These are phyloP conservation scores for Desmodus rotundus DNA, from an alignment of 2,113 vertebrate species.

Conservation along the genomic window DNA sequence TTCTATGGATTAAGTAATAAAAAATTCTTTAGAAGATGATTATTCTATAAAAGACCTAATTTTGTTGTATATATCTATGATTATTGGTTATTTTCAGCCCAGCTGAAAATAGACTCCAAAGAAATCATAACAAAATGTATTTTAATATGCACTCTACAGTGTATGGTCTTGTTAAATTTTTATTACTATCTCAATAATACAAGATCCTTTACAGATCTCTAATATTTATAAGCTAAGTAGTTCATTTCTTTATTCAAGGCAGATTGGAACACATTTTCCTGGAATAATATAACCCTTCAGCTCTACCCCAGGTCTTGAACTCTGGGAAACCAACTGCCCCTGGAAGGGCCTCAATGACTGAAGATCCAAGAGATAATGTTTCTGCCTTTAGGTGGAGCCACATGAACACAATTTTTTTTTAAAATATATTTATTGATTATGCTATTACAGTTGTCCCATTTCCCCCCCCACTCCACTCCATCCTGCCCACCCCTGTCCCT, in stretches of 20 bases:
- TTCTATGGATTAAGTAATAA: neutral
- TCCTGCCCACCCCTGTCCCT: too few relatives aligned
- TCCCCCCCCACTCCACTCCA: too few relatives aligned
- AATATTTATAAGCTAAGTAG: neutral
- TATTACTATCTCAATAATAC: neutral
- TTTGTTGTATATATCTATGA: conserved; percentile 25
- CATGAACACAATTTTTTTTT: conserved; percentile 20
- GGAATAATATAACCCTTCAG: neutral
- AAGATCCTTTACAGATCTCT: neutral
- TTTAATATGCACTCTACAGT: neutral
- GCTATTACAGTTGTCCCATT: too few relatives aligned
- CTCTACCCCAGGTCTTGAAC: neutral
- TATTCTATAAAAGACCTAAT: neutral
- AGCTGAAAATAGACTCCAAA: neutral
- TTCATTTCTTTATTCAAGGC: neutral
- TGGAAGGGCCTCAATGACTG: neutral
- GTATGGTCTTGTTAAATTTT: conserved; percentile 22
- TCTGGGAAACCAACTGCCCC: neutral
- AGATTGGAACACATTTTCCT: neutral
- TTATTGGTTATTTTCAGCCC: conserved; percentile 2
- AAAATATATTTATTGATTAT: too few relatives aligned
- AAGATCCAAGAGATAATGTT: neutral
- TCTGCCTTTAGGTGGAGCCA: conserved; percentile 73
- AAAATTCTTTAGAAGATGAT: neutral
- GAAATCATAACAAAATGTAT: neutral